These are phyloP conservation scores for Eudyptes chrysolophus DNA, from an alignment of 2,113 vertebrate genomes.

Conservation along the genomic window DNA sequence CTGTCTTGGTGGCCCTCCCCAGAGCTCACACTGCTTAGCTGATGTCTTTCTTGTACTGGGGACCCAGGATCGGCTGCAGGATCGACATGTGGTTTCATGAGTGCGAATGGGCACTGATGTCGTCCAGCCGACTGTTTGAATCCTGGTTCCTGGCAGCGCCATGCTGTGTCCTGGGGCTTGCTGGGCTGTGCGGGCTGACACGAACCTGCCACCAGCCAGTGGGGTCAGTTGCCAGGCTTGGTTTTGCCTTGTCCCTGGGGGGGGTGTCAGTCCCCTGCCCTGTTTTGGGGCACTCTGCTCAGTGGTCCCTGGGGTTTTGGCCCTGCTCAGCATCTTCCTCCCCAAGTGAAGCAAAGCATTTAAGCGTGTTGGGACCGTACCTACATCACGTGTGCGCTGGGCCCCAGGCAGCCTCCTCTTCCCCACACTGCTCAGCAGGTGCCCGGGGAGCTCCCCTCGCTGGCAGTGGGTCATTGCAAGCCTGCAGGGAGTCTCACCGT, in stretches of 20 bases:
- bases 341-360: background rate
- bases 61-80: background rate
- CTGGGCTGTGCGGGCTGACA: background rate
- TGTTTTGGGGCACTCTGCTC: background rate
- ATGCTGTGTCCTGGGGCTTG: rapidly evolving
- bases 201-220: background rate
- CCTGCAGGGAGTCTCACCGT: rapidly evolving
- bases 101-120: background rate
- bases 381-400: rapidly evolving
- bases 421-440: rapidly evolving
- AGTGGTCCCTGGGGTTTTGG: background rate
- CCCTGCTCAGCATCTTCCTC: background rate
- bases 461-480: background rate
- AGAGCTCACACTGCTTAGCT: background rate
- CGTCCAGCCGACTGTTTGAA: rapidly evolving
- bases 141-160: rapidly evolving
- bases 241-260: background rate
- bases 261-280: background rate
- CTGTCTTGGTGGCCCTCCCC: background rate
- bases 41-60: background rate
- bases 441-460: rapidly evolving
- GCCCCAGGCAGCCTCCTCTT: background rate
- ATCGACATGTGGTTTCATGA: background rate
- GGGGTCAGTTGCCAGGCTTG: background rate
- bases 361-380: background rate